Evolutionary conservation across 2,113 vertebrate genomes (phyloP).

Genomic region (Corydoras sp.): DNA sequence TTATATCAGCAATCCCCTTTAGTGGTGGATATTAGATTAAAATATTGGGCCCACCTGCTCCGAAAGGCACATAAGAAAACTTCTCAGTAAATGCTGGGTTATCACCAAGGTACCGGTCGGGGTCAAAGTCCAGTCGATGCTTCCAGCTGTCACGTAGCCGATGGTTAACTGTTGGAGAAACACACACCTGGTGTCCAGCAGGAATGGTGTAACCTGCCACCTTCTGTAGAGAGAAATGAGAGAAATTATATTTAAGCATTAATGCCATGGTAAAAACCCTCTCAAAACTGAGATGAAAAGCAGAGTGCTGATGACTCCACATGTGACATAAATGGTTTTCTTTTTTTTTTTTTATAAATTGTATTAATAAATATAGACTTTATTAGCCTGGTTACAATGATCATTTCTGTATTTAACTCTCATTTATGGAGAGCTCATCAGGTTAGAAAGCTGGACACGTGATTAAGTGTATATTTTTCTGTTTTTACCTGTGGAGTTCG

Average conservation of each 20-base stretch:
- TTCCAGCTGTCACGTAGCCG: slow-evolving; percentile 82
- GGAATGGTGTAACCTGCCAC: slow-evolving; percentile 86
- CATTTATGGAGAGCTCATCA: too few species aligned
- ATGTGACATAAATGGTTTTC: too few species aligned
- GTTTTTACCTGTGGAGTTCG: slow-evolving; percentile 76
- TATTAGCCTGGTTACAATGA: too few species aligned
- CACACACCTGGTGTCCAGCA: slow-evolving; percentile 92
- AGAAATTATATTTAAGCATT: too few species aligned
- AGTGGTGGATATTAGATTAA: too few species aligned
- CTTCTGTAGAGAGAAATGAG: slow-evolving; percentile 57
- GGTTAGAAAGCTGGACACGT: too few species aligned
- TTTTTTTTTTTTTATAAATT: too few species aligned
- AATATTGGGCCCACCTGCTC: slow-evolving; percentile 74
- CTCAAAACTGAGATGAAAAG: too few species aligned
- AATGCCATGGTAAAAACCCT: not conserved
- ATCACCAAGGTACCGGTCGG: slow-evolving; percentile 83
- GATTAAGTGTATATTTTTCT: not conserved
- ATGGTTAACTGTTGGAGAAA: slow-evolving; percentile 95
- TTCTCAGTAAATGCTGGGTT: slow-evolving; percentile 83
- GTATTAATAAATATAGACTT: too few species aligned
- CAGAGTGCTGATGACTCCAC: too few species aligned
- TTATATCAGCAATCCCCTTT: too few species aligned
- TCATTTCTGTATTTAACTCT: too few species aligned
- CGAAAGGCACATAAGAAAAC: slow-evolving; percentile 90
- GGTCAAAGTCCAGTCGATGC: slow-evolving; percentile 76